Base-by-base conservation (phyloP, 2,797 vertebrate genomes). In the Girardinus metallicus region DNA sequence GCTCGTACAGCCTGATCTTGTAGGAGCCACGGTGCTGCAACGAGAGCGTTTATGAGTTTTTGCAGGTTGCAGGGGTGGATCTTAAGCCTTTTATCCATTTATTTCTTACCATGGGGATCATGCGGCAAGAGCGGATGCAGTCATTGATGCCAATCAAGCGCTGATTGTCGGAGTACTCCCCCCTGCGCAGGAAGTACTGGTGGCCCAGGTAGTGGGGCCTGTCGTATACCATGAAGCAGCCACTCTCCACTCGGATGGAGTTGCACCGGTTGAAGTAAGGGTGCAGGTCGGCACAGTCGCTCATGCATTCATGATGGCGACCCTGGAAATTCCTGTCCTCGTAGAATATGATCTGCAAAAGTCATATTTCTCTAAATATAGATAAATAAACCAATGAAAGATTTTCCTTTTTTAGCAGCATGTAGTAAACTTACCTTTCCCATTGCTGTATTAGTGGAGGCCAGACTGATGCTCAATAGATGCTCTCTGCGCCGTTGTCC, bases 141-240 rank as follows among this genome's bases (percentile, higher is more conserved):
- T 93, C 92, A 0, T 82, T 93, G 79, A 93, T 91, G 82, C 93
- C 93, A 4, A 93, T 91, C 90, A 88, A 83, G 66, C 92, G 91
- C 90, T 93, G 93, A 85, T 93, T 94, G 87, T 94, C 93, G 0
- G 91, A 87, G 83, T 94, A 94, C 60, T 94, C 93, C n/a, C 91
- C 93, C 57, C 91, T 80, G 74, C 89, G 89, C 16, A 94, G 88
- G 84, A 93, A 94, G 85, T 88, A 91, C 88, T 94, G 93, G 83
- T 90, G 88, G 79, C 93, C 93, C 73, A 91, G 73, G 73, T 91
- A 94, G 41, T 92, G 85, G n/a, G 91, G 91, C 44, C 91, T 88
- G 82, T 94, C 92, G 0, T 93, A 94, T 43, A 94, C 92, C 90
- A 93, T 80, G 78, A 93, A 94, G 57, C 90, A 92, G 78, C 93